Evolutionary conservation across 2,888 invertebrate genomes (phyloP).

Genomic region (Dryobota labecula): DNA sequence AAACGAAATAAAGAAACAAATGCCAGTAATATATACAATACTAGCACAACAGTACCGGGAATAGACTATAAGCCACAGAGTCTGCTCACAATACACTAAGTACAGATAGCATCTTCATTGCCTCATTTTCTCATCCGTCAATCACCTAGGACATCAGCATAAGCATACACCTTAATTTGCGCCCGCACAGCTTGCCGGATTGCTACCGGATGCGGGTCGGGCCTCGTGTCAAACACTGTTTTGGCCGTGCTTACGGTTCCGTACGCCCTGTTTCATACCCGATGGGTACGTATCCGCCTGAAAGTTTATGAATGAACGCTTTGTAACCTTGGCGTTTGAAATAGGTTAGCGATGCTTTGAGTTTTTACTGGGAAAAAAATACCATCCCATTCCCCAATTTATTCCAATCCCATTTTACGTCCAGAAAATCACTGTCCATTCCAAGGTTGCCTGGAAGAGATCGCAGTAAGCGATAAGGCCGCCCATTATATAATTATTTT

Average conservation of each 20-base stretch:
- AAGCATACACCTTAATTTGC: conserved; percentile 10
- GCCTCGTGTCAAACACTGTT: conserved; percentile 28
- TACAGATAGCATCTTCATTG: neutral
- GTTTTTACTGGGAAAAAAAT: neutral
- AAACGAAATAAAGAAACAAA: too few species aligned
- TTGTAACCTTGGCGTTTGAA: conserved; percentile 48
- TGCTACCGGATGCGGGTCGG: conserved; percentile 2
- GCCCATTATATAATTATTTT: too few species aligned
- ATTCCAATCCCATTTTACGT: too few species aligned
- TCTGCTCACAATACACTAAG: neutral
- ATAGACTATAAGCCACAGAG: too few species aligned
- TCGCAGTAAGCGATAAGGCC: too few species aligned
- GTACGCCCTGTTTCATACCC: conserved; percentile 52
- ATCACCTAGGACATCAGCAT: neutral
- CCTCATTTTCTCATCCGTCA: neutral
- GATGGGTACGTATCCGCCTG: conserved; percentile 48
- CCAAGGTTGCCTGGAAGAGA: too few species aligned
- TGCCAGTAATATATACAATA: too few species aligned
- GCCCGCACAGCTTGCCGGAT: conserved; percentile 7
- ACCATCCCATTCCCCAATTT: too few species aligned
- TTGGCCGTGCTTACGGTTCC: conserved; percentile 54
- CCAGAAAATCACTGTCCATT: too few species aligned
- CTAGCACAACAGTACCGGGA: too few species aligned
- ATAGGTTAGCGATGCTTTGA: conserved; percentile 34
- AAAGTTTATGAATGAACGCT: conserved; percentile 66